Percentiles rank a stretch among this genome's conserved stretches.
Evolutionary conservation across 1,140 invertebrate species (phyloP).

Genomic region (Heliconius hewitsoni): DNA sequence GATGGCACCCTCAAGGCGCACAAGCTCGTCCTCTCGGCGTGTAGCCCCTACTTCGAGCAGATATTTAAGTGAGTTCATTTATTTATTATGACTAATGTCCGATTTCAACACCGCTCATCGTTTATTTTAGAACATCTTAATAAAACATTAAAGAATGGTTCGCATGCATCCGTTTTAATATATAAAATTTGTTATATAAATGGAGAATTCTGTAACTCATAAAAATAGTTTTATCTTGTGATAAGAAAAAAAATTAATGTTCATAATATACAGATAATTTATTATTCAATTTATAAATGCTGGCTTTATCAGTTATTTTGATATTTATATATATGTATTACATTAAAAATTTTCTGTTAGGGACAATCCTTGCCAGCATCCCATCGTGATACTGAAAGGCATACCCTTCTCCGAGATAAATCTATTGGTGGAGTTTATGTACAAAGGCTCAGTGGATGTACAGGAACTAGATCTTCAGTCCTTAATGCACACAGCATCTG

Average conservation of each 20-base stretch:
- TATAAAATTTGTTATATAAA: constrained; percentile 39
- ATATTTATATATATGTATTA: constrained; percentile 11
- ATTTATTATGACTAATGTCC: constrained; percentile 15
- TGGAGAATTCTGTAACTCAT: constrained; percentile 31
- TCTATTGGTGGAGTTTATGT: constrained; percentile 87
- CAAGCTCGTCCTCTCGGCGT: constrained; percentile 87
- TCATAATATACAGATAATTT: constrained; percentile 55
- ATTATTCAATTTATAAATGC: constrained; percentile 49
- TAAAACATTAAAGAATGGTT: background rate
- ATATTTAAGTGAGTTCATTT: constrained; percentile 83
- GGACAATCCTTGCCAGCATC: constrained; percentile 88
- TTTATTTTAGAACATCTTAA: constrained; percentile 22
- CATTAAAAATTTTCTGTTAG: constrained; percentile 49
- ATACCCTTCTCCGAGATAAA: constrained; percentile 86
- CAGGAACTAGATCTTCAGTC: constrained; percentile 85
- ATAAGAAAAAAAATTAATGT: constrained; percentile 61
- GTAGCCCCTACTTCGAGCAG: constrained; percentile 89
- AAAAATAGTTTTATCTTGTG: constrained; percentile 61
- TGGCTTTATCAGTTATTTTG: constrained; percentile 40
- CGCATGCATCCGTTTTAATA: constrained; percentile 1
- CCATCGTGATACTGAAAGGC: constrained; percentile 87
- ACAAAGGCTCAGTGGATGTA: constrained; percentile 87
- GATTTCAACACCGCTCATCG: constrained; percentile 9
- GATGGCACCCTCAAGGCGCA: constrained; percentile 86
- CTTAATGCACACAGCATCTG: constrained; percentile 85